Conservation (phyloP, 2,797 vertebrate species). For the Netta rufina region DNA sequence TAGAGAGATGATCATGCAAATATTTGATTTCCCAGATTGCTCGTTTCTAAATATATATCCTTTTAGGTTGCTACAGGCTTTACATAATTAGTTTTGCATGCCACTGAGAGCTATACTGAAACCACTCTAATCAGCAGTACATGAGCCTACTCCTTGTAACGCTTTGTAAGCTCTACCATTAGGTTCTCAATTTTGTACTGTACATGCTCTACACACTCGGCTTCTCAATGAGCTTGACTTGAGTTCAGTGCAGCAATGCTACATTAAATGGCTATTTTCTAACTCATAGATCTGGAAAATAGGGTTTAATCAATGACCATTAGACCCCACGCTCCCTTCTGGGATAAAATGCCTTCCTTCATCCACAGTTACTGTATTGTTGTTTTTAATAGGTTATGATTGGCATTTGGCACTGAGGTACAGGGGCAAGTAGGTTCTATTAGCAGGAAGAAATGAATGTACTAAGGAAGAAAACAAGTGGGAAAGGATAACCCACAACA, state of each 20-base stretch:
- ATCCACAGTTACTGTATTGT: conserved; percentile 5
- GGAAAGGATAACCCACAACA: background rate
- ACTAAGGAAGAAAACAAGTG: conserved; percentile 14
- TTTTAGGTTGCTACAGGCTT: background rate
- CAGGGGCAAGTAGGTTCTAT: background rate
- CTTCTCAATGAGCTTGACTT: conserved; percentile 30
- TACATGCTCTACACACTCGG: background rate
- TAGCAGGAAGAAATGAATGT: conserved; percentile 24
- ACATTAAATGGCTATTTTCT: conserved; percentile 76
- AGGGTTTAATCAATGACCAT: conserved; percentile 75
- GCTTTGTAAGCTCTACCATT: background rate
- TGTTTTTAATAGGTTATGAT: conserved; percentile 45
- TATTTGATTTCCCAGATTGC: background rate
- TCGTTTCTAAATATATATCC: background rate
- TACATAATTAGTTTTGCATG: background rate
- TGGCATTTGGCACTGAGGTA: conserved; percentile 23
- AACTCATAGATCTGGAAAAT: conserved; percentile 75
- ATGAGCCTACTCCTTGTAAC: background rate
- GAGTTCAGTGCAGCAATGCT: conserved; percentile 42
- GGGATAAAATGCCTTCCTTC: conserved; percentile 56
- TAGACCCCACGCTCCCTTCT: conserved; percentile 53
- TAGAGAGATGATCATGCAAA: background rate
- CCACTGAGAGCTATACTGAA: background rate
- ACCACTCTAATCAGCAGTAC: background rate
- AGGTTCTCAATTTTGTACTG: background rate